Evolutionary conservation across 2,888 invertebrate genomes (phyloP), one percentile per base, ranked within the genome.

Genomic region (Pogonocherus hispidulus): DNA sequence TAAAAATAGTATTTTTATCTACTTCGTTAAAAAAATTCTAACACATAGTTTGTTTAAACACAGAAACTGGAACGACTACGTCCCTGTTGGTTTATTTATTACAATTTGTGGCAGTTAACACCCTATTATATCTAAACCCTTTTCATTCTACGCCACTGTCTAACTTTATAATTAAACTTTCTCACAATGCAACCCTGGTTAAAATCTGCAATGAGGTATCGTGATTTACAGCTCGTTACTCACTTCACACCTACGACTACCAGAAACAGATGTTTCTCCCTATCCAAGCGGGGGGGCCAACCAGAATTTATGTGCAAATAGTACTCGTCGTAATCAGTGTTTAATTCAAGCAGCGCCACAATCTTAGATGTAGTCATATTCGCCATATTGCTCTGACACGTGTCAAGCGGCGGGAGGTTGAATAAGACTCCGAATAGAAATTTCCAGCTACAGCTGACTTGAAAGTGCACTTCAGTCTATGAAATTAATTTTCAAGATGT

Each of bases 331-430:
- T 68, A 72, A 72, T 70, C 70, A 72, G 63, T 62, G 63, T 64
- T 72, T 72, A 70, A 70, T 70, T 72, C 66, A 71, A 49, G 66
- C 22, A 55, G 54, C 63, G 66, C 63, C 63, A 66, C 71, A 68
- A n/a, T n/a, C 59, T 54, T 59, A 35, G 66, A 59, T 63, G 66
- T 62, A 71, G 66, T 69, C 70, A 69, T 69, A 54, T 64, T 66
- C 72, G 55, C 52, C 72, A 68, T 72, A 68, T 72, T 72, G 72
- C 46, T 68, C 51, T 72, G 72, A 72, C 72, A 72, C 69, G 66
- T 72, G 69, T 66, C 72, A 72, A 65, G n/a, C n/a, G 41, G n/a
- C n/a, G n/a, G n/a, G n/a, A n/a, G n/a, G n/a, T n/a, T 41, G 41
- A 41, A 41, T 32, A 11, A 11, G 9, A 32, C 9, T n/a, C n/a